phyloP scores from a whole-genome alignment of 2,113 vertebrate species.

The Nycticryphes semicollaris region DNA sequence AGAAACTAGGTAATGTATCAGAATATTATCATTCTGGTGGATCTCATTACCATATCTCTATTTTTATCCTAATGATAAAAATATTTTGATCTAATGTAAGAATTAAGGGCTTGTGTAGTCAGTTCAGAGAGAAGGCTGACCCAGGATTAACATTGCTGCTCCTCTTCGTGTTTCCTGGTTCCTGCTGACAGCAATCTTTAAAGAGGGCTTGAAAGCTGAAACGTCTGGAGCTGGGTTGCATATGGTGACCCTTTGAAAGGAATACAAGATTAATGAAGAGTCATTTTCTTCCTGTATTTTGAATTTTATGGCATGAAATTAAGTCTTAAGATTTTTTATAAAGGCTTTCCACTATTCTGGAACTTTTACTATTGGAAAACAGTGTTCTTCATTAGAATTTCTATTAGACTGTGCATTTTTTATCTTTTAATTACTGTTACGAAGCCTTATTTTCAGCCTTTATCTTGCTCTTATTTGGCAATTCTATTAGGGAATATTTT shows the following conservation, averaged over 20 bases:
- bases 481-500: neutral
- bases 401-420: neutral
- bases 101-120: neutral
- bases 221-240: neutral
- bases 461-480: neutral
- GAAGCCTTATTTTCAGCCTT: neutral
- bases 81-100: neutral
- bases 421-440: neutral
- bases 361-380: neutral
- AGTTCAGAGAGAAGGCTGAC: neutral
- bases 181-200: neutral
- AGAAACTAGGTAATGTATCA: neutral
- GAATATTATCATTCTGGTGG: neutral
- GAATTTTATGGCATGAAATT: neutral
- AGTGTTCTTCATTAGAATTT: neutral
- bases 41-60: neutral
- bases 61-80: neutral
- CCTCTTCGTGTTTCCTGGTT: neutral
- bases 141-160: neutral
- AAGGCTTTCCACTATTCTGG: neutral
- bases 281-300: neutral
- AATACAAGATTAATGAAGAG: neutral
- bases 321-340: neutral
- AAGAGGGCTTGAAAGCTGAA: neutral
- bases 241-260: neutral